Percentiles rank a stretch among this genome's conserved stretches.
These are phyloP conservation scores for Troglohyphantes excavatus DNA, from an alignment of 2,888 invertebrate genomes.

Conservation along the genomic window DNA sequence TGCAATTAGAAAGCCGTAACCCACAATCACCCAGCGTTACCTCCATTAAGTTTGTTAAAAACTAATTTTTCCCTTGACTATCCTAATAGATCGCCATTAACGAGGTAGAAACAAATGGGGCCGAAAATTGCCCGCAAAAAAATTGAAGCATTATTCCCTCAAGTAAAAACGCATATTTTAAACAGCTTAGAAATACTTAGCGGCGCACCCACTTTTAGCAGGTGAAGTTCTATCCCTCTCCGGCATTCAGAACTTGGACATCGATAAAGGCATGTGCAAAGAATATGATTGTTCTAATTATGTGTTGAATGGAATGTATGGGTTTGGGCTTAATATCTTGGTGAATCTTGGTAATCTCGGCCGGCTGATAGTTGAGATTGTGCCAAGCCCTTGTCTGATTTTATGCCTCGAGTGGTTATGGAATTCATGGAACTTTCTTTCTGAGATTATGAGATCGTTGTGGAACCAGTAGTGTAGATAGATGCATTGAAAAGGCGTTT, in stretches of 20 bases:
- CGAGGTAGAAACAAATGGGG: constrained; percentile 9
- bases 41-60: neutral
- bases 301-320: constrained; percentile 1
- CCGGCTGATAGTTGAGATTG: neutral
- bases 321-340: constrained; percentile 13
- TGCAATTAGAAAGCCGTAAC: neutral
- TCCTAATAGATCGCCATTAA: neutral
- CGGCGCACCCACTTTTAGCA: constrained; percentile 31
- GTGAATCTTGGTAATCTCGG: constrained; percentile 14
- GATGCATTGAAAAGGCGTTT: too few species aligned
- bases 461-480: neutral
- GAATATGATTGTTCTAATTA: constrained; percentile 45
- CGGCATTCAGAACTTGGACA: constrained; percentile 18
- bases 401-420: neutral
- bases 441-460: neutral
- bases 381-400: neutral
- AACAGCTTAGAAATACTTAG: constrained; percentile 50
- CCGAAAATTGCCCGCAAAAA: neutral
- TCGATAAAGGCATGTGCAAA: constrained; percentile 6
- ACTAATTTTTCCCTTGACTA: neutral
- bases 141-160: constrained; percentile 8
- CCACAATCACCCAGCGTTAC: constrained; percentile 4
- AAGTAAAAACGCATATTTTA: constrained; percentile 42
- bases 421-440: constrained; percentile 3
- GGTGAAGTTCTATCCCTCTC: constrained; percentile 26